Base-by-base conservation (phyloP, 2,113 vertebrate genomes). In the Erinaceus europaeus region DNA sequence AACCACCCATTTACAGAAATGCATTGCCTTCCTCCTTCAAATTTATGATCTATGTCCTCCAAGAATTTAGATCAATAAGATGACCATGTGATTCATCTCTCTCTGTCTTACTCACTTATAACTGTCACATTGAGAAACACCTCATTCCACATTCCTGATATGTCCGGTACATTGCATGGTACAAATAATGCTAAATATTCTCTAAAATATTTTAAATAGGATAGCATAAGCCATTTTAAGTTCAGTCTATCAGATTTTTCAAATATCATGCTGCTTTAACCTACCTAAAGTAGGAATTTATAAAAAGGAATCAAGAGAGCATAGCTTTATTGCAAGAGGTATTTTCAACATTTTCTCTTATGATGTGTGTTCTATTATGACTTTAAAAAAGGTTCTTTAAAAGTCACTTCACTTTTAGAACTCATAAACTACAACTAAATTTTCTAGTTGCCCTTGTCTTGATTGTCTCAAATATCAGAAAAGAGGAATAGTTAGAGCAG, bases 31-130 rank as follows among this genome's bases (percentile, higher is more conserved):
- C 91, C 64, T 92, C 86, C 68, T 94, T 93, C 86, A 91, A 67
- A 90, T 61, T 78, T 74, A 90, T 82, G 65, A 86, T 91, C 55
- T 86, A 20, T 91, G 76, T 91, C 76, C 77, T 89, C 73, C 13
- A 76, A 77, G 76, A 93, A 95, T 88, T 86, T 69, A 90, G 85
- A 95, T 94, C 90, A 92, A 81, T 93, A 71, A 67, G 79, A 92
- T 81, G 84, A 92, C 86, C 62, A 73, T 84, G 53, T 88, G 83
- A 94, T 81, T 90, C 68, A 90, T 95, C 82, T 90, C 44, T 29
- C 42, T 75, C 42, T 71, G 64, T 89, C 88, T 86, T 74, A 86
- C 59, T 94, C 79, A 93, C 79, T 95, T 90, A 42, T 23, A 93
- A 73, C 69, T 93, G 80, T 91, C 90, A 86, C 73, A 90, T 77